These are phyloP conservation scores for Lophotriccus pileatus DNA, from an alignment of 2,797 vertebrate species.

Conservation along the genomic window DNA sequence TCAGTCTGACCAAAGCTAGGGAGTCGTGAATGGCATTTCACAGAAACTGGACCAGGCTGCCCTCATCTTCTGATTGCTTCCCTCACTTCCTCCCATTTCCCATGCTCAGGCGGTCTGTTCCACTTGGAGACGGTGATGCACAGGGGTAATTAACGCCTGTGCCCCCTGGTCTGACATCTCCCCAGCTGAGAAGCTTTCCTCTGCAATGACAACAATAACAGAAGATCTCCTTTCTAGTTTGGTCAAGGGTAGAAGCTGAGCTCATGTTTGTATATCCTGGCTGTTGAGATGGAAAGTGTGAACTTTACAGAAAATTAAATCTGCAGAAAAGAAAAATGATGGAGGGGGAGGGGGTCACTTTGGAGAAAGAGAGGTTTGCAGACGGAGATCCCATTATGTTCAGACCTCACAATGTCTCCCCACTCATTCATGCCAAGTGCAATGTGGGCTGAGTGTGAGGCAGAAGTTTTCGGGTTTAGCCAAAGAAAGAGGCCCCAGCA, in stretches of 20 bases:
- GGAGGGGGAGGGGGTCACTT: conserved; percentile 32
- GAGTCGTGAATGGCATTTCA: background rate
- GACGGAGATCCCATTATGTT: conserved; percentile 79
- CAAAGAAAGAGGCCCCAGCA: conserved; percentile 55
- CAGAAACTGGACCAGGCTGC: background rate
- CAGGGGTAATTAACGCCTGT: background rate
- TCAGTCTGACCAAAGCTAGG: background rate
- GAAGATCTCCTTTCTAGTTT: conserved; percentile 42
- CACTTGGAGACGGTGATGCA: background rate
- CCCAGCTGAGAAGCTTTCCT: background rate
- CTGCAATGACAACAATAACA: background rate
- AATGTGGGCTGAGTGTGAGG: conserved; percentile 40
- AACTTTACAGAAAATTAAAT: conserved; percentile 72
- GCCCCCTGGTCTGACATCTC: background rate
- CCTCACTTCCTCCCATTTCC: background rate
- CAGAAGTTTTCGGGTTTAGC: conserved; percentile 42
- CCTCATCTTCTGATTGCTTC: background rate
- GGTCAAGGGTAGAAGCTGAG: conserved; percentile 64
- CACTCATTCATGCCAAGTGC: conserved; percentile 54
- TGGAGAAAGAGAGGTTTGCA: conserved; percentile 68
- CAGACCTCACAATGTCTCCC: conserved; percentile 72
- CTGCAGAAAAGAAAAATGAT: conserved; percentile 46
- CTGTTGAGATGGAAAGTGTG: conserved; percentile 76
- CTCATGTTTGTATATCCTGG: conserved; percentile 73
- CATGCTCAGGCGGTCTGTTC: background rate